Evolutionary conservation across 2,113 vertebrate species (phyloP).

Genomic region (Casuarius casuarius): DNA sequence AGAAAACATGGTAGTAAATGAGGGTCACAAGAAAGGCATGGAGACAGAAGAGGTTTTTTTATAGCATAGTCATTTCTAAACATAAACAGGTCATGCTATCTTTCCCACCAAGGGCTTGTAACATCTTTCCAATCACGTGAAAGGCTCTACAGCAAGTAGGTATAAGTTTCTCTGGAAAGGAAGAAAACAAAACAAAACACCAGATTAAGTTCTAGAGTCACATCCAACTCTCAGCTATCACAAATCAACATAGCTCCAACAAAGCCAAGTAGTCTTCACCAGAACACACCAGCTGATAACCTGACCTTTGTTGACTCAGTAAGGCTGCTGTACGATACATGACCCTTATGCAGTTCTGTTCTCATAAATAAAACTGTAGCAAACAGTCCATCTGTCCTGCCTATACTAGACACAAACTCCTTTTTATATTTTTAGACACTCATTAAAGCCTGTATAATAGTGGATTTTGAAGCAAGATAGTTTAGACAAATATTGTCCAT

Average conservation of each 20-base stretch:
- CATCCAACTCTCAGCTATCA: background rate
- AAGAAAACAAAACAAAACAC: background rate
- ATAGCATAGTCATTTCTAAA: background rate
- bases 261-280: background rate
- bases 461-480: background rate
- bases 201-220: background rate
- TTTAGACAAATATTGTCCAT: background rate
- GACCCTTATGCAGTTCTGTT: background rate
- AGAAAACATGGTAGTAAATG: background rate
- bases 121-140: background rate
- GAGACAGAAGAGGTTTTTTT: background rate
- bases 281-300: background rate
- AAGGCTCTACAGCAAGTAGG: background rate
- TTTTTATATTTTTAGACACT: background rate
- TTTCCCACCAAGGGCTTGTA: background rate
- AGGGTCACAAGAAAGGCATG: background rate
- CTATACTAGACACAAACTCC: background rate
- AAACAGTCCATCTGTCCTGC: background rate
- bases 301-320: background rate
- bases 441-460: background rate
- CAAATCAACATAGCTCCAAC: background rate
- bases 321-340: background rate
- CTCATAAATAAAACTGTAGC: background rate
- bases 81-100: background rate
- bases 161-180: background rate